phyloP scores from a whole-genome alignment of 2,888 invertebrate species.

The Alcis repandata region DNA sequence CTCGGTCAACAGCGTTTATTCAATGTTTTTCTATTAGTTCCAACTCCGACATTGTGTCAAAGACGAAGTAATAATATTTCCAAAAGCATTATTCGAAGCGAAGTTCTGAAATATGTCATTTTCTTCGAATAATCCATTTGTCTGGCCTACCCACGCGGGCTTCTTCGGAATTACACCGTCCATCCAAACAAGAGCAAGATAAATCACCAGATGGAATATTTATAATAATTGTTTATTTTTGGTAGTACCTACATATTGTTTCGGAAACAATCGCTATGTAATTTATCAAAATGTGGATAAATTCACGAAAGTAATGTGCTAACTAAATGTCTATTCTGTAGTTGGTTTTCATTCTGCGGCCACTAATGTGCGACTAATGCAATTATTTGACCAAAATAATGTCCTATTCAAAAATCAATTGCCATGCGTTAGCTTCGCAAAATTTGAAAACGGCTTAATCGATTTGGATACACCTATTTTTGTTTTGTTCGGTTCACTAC shows the following conservation, averaged over 20 bases:
- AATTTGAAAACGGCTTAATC: too few relatives aligned
- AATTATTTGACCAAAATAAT: too few relatives aligned
- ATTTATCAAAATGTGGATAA: too few relatives aligned
- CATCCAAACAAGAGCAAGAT: constrained; percentile 25
- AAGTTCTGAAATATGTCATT: constrained; percentile 10
- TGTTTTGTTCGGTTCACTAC: too few relatives aligned
- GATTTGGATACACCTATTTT: too few relatives aligned
- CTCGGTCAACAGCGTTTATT: too few relatives aligned
- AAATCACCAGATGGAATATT: constrained; percentile 22
- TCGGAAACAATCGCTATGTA: constrained; percentile 1
- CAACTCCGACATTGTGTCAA: background rate
- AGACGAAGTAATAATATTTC: constrained; percentile 1
- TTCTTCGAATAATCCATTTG: constrained; percentile 19
- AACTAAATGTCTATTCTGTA: too few relatives aligned
- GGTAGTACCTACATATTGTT: background rate
- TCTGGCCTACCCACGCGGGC: constrained; percentile 20
- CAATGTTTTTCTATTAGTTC: background rate
- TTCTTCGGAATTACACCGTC: constrained; percentile 17
- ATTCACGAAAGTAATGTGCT: too few relatives aligned
- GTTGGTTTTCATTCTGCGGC: too few relatives aligned
- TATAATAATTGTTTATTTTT: constrained; percentile 18
- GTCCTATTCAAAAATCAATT: too few relatives aligned
- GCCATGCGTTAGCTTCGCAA: too few relatives aligned
- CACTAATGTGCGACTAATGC: too few relatives aligned
- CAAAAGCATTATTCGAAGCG: background rate